A percentile compares a stretch with the other conserved stretches of the same genome.
Conservation (phyloP, 2,888 invertebrate genomes). For the Shargacucullia verbasci region DNA sequence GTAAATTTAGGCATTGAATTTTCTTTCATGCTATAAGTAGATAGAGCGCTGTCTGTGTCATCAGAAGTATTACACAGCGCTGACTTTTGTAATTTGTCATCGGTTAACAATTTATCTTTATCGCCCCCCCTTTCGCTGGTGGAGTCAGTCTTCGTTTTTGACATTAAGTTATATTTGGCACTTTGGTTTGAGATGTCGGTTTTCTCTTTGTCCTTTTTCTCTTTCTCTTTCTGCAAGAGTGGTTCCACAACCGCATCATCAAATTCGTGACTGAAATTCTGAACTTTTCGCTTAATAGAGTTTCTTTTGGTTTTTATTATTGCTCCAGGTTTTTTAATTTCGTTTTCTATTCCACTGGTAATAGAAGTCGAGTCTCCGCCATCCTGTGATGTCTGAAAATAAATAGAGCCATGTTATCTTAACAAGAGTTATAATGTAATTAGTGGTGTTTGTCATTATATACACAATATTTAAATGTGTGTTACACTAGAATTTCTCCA, state of each 20-base stretch:
- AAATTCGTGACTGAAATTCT: constrained; percentile 76
- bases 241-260: constrained; percentile 84
- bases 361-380: constrained; percentile 79
- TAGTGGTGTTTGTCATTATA: too few species aligned
- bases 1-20: constrained; percentile 54
- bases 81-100: constrained; percentile 56
- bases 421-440: not conserved
- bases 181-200: constrained; percentile 69
- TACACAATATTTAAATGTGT: too few species aligned
- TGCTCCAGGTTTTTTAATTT: constrained; percentile 79
- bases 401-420: constrained; percentile 13
- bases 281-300: constrained; percentile 80
- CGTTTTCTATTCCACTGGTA: constrained; percentile 81
- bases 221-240: constrained; percentile 77
- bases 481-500: too few species aligned
- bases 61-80: constrained; percentile 46
- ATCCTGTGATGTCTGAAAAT: constrained; percentile 83
- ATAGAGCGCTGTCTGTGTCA: constrained; percentile 49
- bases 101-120: constrained; percentile 63
- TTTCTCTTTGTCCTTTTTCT: constrained; percentile 68
- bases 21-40: constrained; percentile 60
- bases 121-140: constrained; percentile 64
- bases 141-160: constrained; percentile 80
- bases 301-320: constrained; percentile 83
- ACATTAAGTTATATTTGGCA: constrained; percentile 77